Conservation (phyloP, 2,797 vertebrate genomes). For the Pangasius krempfi region DNA sequence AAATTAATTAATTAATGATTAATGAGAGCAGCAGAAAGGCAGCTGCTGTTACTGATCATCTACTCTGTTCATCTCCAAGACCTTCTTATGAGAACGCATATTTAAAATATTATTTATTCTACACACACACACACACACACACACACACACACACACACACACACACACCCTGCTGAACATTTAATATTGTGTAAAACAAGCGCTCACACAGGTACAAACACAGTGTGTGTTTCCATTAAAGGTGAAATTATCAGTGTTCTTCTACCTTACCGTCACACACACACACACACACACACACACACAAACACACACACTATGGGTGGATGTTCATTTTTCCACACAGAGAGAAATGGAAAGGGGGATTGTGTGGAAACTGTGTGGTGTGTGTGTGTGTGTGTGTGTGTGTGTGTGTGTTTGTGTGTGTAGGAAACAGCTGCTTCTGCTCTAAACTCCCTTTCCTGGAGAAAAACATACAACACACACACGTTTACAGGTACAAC, state of each 20-base stretch:
- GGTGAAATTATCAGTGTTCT: neutral
- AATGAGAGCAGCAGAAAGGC: neutral
- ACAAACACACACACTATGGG: slow-evolving; percentile 46
- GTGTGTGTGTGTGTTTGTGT: slow-evolving; percentile 30
- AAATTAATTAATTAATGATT: no score
- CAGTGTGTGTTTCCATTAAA: neutral
- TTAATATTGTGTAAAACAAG: neutral
- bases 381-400: slow-evolving; percentile 38
- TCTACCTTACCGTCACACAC: neutral
- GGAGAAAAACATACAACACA: neutral
- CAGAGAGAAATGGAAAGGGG: slow-evolving; percentile 52
- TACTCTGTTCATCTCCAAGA: neutral
- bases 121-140: neutral
- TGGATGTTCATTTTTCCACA: slow-evolving; percentile 53
- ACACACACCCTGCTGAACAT: neutral
- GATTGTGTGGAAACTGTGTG: slow-evolving; percentile 45
- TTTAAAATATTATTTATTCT: neutral
- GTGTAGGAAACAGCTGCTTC: slow-evolving; percentile 56
- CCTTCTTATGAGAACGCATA: neutral
- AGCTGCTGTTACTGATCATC: neutral
- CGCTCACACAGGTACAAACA: neutral
- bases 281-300: slow-evolving; percentile 2
- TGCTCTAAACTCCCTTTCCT: slow-evolving; percentile 40
- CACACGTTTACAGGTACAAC: neutral
- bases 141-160: slow-evolving; percentile 24